phyloP scores from a whole-genome alignment of 2,797 vertebrate species.

The Aplochiton taeniatus region DNA sequence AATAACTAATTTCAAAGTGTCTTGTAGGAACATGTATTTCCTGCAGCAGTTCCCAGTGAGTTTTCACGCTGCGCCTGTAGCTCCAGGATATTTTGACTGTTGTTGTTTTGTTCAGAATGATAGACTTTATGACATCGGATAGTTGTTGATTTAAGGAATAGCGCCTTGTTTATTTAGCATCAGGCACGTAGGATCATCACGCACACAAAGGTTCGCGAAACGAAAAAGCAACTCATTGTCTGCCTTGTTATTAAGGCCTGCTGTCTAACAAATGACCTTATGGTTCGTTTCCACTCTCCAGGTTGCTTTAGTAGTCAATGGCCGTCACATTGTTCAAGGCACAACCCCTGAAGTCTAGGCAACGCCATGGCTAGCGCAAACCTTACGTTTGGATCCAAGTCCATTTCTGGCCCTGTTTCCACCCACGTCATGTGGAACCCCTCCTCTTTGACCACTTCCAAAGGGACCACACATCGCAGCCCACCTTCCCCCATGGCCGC shows the following conservation, averaged over 20 bases:
- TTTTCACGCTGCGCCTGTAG: constrained; percentile 48
- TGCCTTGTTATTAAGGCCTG: constrained; percentile 58
- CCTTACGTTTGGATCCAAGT: no score
- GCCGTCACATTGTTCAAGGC: no score
- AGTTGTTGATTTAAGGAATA: constrained; percentile 67
- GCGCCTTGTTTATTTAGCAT: constrained; percentile 59
- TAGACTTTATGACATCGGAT: constrained; percentile 55
- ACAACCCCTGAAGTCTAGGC: background rate
- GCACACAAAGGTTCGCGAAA: constrained; percentile 47
- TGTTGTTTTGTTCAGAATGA: constrained; percentile 38
- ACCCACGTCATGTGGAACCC: background rate
- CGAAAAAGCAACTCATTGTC: constrained; percentile 56
- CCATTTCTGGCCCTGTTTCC: no score
- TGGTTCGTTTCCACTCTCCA: constrained; percentile 19
- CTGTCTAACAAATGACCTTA: constrained; percentile 49
- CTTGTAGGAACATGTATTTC: constrained; percentile 72
- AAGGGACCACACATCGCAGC: constrained; percentile 32
- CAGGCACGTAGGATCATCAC: constrained; percentile 62
- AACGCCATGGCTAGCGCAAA: no score
- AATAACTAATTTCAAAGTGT: constrained; percentile 56
- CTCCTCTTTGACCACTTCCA: background rate
- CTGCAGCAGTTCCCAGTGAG: constrained; percentile 57
- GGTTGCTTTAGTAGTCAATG: background rate
- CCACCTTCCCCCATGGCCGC: background rate
- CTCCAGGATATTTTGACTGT: constrained; percentile 59